Conservation (phyloP, 2,888 invertebrate genomes). For the Endotricha flammealis region DNA sequence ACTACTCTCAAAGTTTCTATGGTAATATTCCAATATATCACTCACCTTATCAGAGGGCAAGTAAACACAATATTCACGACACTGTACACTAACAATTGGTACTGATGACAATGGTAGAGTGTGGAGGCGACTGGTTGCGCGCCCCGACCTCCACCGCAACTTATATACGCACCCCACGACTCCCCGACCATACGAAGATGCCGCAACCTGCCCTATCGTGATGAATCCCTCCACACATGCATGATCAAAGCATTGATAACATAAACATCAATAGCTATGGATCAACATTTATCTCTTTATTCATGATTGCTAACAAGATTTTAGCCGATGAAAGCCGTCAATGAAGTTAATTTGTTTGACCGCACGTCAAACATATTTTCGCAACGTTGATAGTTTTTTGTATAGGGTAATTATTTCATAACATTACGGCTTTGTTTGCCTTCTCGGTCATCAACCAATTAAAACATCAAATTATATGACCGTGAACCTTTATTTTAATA, state of each 20-base stretch:
- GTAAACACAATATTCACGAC: slow-evolving; percentile 50
- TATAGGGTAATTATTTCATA: slow-evolving; percentile 58
- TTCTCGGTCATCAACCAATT: slow-evolving; percentile 54
- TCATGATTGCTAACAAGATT: slow-evolving; percentile 2
- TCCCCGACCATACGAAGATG: slow-evolving; percentile 45
- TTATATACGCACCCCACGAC: slow-evolving; percentile 63
- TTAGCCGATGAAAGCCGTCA: slow-evolving; percentile 17
- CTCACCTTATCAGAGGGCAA: slow-evolving; percentile 46
- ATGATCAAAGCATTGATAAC: slow-evolving; percentile 30
- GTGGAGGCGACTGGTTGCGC: slow-evolving; percentile 56
- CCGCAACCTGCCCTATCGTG: slow-evolving; percentile 59
- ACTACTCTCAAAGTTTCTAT: too few species aligned
- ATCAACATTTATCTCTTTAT: slow-evolving; percentile 22
- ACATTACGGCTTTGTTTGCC: slow-evolving; percentile 38
- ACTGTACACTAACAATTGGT: slow-evolving; percentile 44
- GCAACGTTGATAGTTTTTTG: slow-evolving; percentile 38
- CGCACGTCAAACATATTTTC: slow-evolving; percentile 38
- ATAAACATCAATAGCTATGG: slow-evolving; percentile 37
- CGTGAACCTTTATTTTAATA: slow-evolving; percentile 54
- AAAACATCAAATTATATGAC: slow-evolving; percentile 46
- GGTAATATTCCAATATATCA: slow-evolving; percentile 16
- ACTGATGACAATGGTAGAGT: slow-evolving; percentile 46
- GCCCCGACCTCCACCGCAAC: slow-evolving; percentile 47
- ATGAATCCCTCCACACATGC: slow-evolving; percentile 39
- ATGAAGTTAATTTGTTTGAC: slow-evolving; percentile 35